phyloP scores from a whole-genome alignment of 2,888 invertebrate genomes.

The Cylindroiulus punctatus region DNA sequence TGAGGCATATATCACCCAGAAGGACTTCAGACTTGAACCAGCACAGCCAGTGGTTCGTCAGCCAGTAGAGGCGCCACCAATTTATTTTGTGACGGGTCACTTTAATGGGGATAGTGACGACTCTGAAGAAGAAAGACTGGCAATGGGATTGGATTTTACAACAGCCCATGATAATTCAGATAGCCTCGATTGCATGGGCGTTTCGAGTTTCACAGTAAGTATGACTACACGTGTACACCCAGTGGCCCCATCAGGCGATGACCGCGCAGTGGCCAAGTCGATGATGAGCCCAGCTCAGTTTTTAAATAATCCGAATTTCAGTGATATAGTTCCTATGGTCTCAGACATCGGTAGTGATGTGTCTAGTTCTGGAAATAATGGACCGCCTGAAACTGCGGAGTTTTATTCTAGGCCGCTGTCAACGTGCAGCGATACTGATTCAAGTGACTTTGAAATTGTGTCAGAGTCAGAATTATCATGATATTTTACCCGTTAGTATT shows the following conservation, averaged over 20 bases:
- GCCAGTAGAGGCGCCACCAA: conserved; percentile 50
- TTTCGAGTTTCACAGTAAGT: neutral
- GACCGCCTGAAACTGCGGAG: neutral
- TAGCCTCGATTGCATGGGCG: neutral
- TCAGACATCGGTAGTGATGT: conserved; percentile 1
- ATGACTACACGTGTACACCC: neutral
- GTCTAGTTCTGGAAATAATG: neutral
- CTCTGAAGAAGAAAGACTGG: conserved; percentile 59
- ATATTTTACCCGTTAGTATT: neutral
- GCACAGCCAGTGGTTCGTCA: neutral
- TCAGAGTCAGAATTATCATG: conserved; percentile 56
- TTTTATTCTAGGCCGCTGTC: conserved; percentile 49
- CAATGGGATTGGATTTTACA: conserved; percentile 14
- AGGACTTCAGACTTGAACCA: neutral
- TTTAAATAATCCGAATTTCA: conserved; percentile 7
- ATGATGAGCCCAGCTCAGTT: neutral
- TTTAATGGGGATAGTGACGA: conserved; percentile 63
- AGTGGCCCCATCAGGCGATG: neutral
- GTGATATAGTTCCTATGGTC: neutral
- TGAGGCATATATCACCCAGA: conserved; percentile 46
- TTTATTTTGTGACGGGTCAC: conserved; percentile 59
- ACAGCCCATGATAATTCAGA: neutral
- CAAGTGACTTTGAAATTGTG: conserved; percentile 58
- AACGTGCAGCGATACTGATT: conserved; percentile 55
- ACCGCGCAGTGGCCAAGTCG: neutral